Base-by-base conservation (phyloP, 2,888 invertebrate species). In the Polyploca ridens region DNA sequence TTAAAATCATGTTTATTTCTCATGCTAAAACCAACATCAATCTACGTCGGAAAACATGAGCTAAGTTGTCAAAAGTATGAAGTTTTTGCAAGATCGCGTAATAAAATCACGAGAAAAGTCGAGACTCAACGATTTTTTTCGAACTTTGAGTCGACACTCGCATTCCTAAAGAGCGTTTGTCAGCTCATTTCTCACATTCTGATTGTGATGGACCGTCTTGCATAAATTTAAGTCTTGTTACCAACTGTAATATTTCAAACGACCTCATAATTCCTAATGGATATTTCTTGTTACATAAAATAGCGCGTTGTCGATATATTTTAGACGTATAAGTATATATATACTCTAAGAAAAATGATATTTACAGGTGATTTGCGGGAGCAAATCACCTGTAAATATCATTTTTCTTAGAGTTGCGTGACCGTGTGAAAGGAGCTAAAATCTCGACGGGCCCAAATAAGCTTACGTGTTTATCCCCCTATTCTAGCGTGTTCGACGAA, bases 161-260 rank as follows among this genome's bases (percentile, higher is more conserved):
- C 74, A 79, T 74, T 80, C 74, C 69, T 74, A 78, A 78, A 74
- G 76, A 78, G 76, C 76, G 78, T 87, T 87, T 86, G 86, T 87
- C 85, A 86, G 85, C 85, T 81, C 83, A 84, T 87, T 86, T 82
- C 79, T 84, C 80, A 83, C 74, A 77, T 73, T 78, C 77, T 83
- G 84, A 87, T 85, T 83, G 84, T 80, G 84, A 84, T 78, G 78
- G 78, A 83, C 79, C 76, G 77, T 71, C 78, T 74, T 71, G 75
- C 73, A 80, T 81, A 80, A 80, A 81, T 81, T 78, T 76, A 72
- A 68, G 66, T 67, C 71, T 69, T 78, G 75, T 74, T 70, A 74
- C 68, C 69, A 70, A 66, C 73, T 71, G 66, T 73, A 72, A 76
- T 75, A 73, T 72, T 73, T 74, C 66, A 67, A 72, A 72, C 71